These are phyloP conservation scores for Reinhardtius hippoglossoides DNA, from an alignment of 2,113 vertebrate genomes.

Conservation along the genomic window DNA sequence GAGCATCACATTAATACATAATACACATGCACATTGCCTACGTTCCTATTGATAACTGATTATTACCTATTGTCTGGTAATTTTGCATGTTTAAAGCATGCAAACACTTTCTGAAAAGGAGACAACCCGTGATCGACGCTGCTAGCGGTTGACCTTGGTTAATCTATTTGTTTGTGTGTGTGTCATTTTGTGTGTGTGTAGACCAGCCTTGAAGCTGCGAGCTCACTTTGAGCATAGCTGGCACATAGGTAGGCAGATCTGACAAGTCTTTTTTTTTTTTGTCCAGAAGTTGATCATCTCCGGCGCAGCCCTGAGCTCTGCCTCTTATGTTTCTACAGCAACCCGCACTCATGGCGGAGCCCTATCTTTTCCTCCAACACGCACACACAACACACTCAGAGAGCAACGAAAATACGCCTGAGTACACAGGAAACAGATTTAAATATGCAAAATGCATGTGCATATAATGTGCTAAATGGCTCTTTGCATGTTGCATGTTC, in stretches of 20 bases:
- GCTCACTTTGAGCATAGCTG: constrained; percentile 83
- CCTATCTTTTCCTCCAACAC: constrained; percentile 71
- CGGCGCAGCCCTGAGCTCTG: constrained; percentile 83
- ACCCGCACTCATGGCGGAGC: not conserved
- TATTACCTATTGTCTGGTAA: not conserved
- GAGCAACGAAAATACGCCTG: not conserved
- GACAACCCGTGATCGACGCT: constrained; percentile 37
- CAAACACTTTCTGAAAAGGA: not conserved
- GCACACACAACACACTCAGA: not conserved
- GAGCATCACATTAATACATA: not conserved
- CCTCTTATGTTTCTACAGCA: constrained; percentile 82
- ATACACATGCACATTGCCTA: not conserved
- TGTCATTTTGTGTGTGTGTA: not conserved
- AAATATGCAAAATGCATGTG: constrained; percentile 44
- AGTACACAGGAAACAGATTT: constrained; percentile 13
- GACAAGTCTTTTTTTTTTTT: constrained; percentile 59
- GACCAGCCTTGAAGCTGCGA: constrained; percentile 84
- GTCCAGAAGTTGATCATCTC: constrained; percentile 86
- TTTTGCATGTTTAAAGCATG: not conserved
- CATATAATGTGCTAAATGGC: constrained; percentile 14
- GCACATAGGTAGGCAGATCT: constrained; percentile 81
- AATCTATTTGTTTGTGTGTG: constrained; percentile 32
- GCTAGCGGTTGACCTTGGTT: constrained; percentile 36
- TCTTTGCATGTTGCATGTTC: constrained; percentile 20
- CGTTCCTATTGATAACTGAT: constrained; percentile 1